Conservation (phyloP, 1,140 invertebrate genomes). For the Orius insidiosus region DNA sequence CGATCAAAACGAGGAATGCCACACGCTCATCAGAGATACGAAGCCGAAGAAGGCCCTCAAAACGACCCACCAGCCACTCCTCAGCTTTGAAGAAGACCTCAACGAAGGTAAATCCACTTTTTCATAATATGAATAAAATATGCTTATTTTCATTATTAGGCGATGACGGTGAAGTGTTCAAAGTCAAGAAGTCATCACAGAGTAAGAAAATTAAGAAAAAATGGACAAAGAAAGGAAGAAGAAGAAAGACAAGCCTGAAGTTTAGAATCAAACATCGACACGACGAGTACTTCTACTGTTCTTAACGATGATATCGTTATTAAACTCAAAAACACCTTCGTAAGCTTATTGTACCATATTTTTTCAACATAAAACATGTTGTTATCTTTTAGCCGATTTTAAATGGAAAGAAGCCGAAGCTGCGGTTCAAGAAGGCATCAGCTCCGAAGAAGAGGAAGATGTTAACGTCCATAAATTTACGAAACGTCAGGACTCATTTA, state of each 20-base stretch:
- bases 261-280: not conserved
- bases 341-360: slow-evolving; percentile 11
- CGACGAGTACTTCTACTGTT: slow-evolving; percentile 10
- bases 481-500: slow-evolving; percentile 42
- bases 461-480: slow-evolving; percentile 36
- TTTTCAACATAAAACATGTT: not conserved
- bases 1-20: slow-evolving; percentile 28
- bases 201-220: slow-evolving; percentile 75
- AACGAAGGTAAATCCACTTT: slow-evolving; percentile 36
- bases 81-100: slow-evolving; percentile 60
- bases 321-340: slow-evolving; percentile 21
- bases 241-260: slow-evolving; percentile 33
- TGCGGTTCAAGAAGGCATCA: slow-evolving; percentile 56
- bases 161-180: slow-evolving; percentile 77
- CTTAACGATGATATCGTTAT: slow-evolving; percentile 20
- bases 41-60: slow-evolving; percentile 29
- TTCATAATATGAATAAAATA: not conserved
- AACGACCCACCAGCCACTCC: slow-evolving; percentile 40
- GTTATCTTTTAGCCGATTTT: slow-evolving; percentile 34
- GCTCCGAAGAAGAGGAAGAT: slow-evolving; percentile 37
- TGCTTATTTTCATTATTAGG: slow-evolving; percentile 26
- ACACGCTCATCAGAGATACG: slow-evolving; percentile 27
- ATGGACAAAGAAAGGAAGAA: slow-evolving; percentile 55
- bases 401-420: slow-evolving; percentile 60
- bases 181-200: slow-evolving; percentile 89